Evolutionary conservation across 2,113 vertebrate genomes (phyloP).

Genomic region (Neomonachus schauinslandi): DNA sequence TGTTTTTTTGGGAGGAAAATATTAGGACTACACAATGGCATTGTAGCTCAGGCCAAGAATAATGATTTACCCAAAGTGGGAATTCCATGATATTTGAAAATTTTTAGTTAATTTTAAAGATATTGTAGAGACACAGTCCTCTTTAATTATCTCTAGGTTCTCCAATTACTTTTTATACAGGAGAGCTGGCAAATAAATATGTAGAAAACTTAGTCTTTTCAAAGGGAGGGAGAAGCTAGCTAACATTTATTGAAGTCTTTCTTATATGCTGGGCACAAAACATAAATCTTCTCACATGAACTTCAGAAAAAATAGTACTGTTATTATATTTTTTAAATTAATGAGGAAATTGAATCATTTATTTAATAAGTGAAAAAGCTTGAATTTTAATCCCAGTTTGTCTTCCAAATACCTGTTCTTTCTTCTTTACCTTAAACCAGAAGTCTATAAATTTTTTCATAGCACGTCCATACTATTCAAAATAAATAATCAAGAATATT

Average conservation of each 20-base stretch:
- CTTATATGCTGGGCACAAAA: not conserved
- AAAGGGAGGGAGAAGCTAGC: not conserved
- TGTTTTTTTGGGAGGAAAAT: not conserved
- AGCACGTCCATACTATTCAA: not conserved
- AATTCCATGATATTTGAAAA: not conserved
- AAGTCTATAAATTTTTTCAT: not conserved
- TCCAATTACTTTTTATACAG: not conserved
- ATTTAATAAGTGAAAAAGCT: not conserved
- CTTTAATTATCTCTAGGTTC: not conserved
- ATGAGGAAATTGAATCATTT: not conserved
- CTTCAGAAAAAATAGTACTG: not conserved
- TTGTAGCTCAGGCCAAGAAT: not conserved
- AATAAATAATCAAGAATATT: not conserved
- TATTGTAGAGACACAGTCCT: not conserved
- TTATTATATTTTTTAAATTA: not conserved
- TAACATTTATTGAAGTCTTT: not conserved
- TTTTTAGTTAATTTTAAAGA: conserved; percentile 15
- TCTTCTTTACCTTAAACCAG: not conserved
- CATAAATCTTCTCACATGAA: not conserved
- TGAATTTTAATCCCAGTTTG: not conserved
- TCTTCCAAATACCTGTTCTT: not conserved
- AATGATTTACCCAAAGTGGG: not conserved
- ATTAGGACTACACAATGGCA: not conserved
- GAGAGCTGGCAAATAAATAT: not conserved
- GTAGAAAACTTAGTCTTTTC: not conserved